Evolutionary conservation across 1,140 invertebrate species (phyloP), one percentile per base, ranked within the genome.

Genomic region (Aphaenogaster ashmeadi): DNA sequence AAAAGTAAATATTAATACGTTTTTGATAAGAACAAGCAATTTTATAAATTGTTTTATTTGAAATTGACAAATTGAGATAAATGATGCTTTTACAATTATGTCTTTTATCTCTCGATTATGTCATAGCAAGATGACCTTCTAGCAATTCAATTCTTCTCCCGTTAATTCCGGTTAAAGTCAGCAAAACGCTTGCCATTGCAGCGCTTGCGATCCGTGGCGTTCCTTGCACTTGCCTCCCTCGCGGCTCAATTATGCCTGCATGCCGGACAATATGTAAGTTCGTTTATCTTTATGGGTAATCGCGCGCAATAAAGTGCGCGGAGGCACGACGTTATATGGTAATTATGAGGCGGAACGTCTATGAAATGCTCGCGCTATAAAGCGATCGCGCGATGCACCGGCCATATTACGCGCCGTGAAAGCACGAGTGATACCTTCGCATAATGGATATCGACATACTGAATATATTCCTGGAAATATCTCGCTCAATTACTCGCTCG

Each of bases 381-480:
- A 85, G 44, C 58, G 44, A 64, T 77, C 69, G 71, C 56, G 38
- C 56, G 69, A 85, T 66, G 83, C 74, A n/a, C 72, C 33, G 36
- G 44, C 36, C 72, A 78, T 78, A 78, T 78, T 41, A 44, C 47
- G 56, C 56, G 6, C 27, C 67, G 5, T 36, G 69, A 85, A 77
- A 64, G 69, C 72, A 62, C 52, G 83, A 77, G 58, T 75, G 75
- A 77, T 75, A 71, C 41, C n/a, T 44, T 78, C 72, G 47, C 36
- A 66, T 66, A 79, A 79, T 78, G 54, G 36, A 78, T 79, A 78
- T 85, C 47, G 83, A 77, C 44, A 44, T 64, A 41, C 72, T 62
- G 83, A 85, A 85, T 79, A 79, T 64, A 78, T 85, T 64, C 44
- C 58, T 58, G n/a, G 72, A 78, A 85, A 85, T 85, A 85, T 60